phyloP scores from a whole-genome alignment of 2,797 vertebrate species.

The Kryptolebias ocellatus region DNA sequence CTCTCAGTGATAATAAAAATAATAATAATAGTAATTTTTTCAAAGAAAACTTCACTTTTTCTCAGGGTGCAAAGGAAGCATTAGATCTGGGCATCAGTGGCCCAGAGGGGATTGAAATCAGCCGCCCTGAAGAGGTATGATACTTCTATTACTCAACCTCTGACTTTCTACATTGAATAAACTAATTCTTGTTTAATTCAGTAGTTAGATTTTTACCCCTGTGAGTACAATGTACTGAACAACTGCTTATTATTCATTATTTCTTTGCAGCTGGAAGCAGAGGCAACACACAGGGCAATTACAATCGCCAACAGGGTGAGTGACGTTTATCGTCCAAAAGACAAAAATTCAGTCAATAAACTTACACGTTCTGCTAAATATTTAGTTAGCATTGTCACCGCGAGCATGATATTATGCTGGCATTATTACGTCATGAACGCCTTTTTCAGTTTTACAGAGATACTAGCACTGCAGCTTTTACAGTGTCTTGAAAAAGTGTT shows the following conservation, averaged over 20 bases:
- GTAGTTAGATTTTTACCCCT: background rate
- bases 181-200: background rate
- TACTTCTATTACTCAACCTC: background rate
- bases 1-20: no score
- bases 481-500: no score
- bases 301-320: conserved; percentile 96
- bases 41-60: background rate
- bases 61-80: conserved; percentile 91
- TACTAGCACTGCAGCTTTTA: background rate
- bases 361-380: no score
- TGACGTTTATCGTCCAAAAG: background rate
- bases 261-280: conserved; percentile 89
- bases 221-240: background rate
- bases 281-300: conserved; percentile 92
- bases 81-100: conserved; percentile 95
- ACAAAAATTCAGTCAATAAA: no score
- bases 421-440: no score
- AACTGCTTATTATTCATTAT: conserved; percentile 10
- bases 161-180: background rate
- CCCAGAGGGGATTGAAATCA: conserved; percentile 97
- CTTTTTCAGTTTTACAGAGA: background rate
- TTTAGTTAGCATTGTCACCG: no score
- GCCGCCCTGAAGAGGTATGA: conserved; percentile 93
- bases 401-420: no score
- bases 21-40: no score